Base-by-base conservation (phyloP, 2,888 invertebrate species). In the Clostera curtula region DNA sequence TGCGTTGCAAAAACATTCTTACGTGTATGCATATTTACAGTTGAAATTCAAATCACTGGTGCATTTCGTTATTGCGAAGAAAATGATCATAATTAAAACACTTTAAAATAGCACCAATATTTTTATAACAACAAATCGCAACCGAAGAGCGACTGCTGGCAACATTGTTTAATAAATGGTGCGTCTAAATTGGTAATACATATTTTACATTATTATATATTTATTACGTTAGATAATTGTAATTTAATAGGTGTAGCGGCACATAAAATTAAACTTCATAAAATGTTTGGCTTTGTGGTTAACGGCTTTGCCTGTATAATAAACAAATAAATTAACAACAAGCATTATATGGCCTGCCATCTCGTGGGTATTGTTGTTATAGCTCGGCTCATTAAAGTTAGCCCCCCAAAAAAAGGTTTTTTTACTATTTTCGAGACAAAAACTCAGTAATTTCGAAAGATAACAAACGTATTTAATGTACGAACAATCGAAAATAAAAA, bases 71-170 rank as follows among this genome's bases (percentile, higher is more conserved):
- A 22, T 39, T 29, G 45, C 38, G 39, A 50, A 52, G 24, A 36
- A 49, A 40, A 50, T 39, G 19, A 52, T 47, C 40, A 56, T 48
- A 49, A 24, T 33, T 38, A 24, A 46, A 43, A 58, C 57, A 55
- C 50, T 53, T 51, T 48, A 74, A 72, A 77, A 77, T 82, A 82
- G 82, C 80, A 82, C 80, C 82, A 80, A 79, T 72, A 71, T 68
- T 64, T 50, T 62, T 70, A 75, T 73, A 73, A 73, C 62, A 75
- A 74, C 68, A 69, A 65, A 60, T 63, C 49, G 57, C 42, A 55
- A 57, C 50, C 37, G 41, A 55, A 49, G 43, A 57, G 48, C 50
- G 45, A 59, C 49, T 45, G 55, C 56, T 63, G 57, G 57, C 57
- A 61, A 62, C 59, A 61, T 56, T 57, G 40, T 46, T 44, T n/a